Conservation (phyloP, 2,113 vertebrate species). For the Picathartes gymnocephalus region DNA sequence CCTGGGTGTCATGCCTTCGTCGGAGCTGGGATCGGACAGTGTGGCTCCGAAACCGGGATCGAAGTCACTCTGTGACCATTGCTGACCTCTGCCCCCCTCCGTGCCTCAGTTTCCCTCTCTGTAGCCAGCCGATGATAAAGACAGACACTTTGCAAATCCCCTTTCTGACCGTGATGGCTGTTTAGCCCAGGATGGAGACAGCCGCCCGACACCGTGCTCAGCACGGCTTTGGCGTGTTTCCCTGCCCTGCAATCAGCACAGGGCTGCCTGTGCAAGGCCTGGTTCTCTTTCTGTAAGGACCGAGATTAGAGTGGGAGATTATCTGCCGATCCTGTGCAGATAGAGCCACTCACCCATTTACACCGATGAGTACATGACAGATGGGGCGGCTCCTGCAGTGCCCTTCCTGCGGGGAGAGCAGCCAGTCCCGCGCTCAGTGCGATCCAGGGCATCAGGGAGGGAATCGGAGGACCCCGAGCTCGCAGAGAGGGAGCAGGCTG, state of each 20-base stretch:
- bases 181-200: neutral
- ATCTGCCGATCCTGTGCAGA: neutral
- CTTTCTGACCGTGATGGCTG: neutral
- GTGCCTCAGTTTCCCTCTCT: neutral
- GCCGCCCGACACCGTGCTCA: neutral
- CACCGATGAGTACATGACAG: neutral
- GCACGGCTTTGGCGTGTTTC: neutral
- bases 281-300: neutral
- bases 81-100: neutral
- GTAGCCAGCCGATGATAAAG: neutral
- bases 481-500: neutral
- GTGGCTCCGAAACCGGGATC: neutral
- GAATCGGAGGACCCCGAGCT: neutral
- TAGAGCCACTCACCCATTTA: neutral
- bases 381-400: neutral
- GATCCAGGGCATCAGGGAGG: accelerated
- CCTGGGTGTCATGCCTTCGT: accelerated
- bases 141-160: neutral
- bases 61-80: neutral
- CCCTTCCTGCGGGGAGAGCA: neutral
- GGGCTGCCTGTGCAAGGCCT: neutral
- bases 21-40: accelerated
- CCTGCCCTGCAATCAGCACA: neutral
- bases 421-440: accelerated
- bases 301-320: neutral